Conservation (phyloP, 2,797 vertebrate genomes). For the Lateolabrax maculatus region DNA sequence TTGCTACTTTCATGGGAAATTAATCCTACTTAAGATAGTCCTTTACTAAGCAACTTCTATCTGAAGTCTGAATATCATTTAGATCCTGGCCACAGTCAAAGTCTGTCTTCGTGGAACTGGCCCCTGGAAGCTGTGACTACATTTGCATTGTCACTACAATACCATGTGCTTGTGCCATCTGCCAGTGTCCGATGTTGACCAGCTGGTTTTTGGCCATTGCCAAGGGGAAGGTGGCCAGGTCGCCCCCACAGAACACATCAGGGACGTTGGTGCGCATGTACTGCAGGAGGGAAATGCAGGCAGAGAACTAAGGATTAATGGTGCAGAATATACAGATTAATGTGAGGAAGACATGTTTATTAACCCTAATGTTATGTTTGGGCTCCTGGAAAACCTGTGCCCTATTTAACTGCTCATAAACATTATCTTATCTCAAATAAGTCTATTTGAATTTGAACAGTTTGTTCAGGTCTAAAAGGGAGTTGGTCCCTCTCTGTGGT, state of each 20-base stretch:
- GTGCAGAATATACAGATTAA: neutral
- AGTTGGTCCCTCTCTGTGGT: too few species aligned
- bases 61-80: neutral
- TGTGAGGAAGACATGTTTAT: neutral
- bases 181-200: conserved; percentile 88
- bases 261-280: conserved; percentile 87
- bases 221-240: conserved; percentile 88
- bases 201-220: conserved; percentile 76
- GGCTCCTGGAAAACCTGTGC: neutral
- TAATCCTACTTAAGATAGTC: neutral
- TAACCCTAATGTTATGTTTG: neutral
- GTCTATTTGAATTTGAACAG: too few species aligned
- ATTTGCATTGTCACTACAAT: conserved; percentile 30
- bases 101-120: neutral
- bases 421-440: neutral
- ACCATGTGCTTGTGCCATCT: conserved; percentile 91
- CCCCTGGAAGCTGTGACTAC: neutral
- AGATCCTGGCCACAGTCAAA: neutral
- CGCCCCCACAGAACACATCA: conserved; percentile 88
- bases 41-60: neutral
- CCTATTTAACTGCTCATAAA: neutral
- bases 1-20: neutral
- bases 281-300: conserved; percentile 66
- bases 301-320: neutral
- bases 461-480: too few species aligned